Percentiles rank a stretch among this genome's conserved stretches.
These are phyloP conservation scores for Hucho hucho DNA, from an alignment of 2,113 vertebrate species.

Conservation along the genomic window DNA sequence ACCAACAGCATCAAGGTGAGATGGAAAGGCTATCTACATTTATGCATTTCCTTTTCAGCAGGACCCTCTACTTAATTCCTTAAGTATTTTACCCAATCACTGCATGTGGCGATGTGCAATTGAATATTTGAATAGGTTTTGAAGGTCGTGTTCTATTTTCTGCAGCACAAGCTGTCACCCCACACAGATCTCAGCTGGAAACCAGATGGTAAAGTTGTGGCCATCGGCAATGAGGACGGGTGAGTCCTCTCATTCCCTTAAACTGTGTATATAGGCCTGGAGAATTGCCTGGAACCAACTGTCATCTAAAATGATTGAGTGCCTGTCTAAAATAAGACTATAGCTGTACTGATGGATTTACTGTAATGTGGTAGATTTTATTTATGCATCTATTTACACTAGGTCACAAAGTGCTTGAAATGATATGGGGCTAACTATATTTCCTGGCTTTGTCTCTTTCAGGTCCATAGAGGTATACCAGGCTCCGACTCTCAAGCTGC, in stretches of 20 bases:
- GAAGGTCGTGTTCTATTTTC: slow-evolving; percentile 50
- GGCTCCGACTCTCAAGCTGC: slow-evolving; percentile 78
- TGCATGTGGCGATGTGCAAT: too few relatives aligned
- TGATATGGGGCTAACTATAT: too few relatives aligned
- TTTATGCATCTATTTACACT: too few relatives aligned
- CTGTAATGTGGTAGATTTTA: not conserved
- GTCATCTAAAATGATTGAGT: slow-evolving; percentile 1
- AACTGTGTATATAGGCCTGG: not conserved
- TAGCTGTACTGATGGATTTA: not conserved
- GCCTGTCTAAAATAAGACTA: not conserved
- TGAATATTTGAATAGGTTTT: slow-evolving; percentile 9
- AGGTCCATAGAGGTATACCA: slow-evolving; percentile 89
- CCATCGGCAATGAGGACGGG: slow-evolving; percentile 97
- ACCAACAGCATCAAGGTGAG: slow-evolving; percentile 89
- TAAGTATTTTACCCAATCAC: not conserved
- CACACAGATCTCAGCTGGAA: slow-evolving; percentile 97
- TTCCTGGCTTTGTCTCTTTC: slow-evolving; percentile 8
- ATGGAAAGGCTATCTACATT: too few relatives aligned
- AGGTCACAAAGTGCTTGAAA: too few relatives aligned
- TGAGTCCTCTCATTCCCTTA: slow-evolving; percentile 59
- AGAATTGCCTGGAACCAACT: not conserved
- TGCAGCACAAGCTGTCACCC: slow-evolving; percentile 89
- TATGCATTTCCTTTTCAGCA: too few relatives aligned
- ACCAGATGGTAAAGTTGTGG: slow-evolving; percentile 86
- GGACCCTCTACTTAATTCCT: not conserved